Conservation (phyloP, 2,113 vertebrate species). For the Holacanthus passer region DNA sequence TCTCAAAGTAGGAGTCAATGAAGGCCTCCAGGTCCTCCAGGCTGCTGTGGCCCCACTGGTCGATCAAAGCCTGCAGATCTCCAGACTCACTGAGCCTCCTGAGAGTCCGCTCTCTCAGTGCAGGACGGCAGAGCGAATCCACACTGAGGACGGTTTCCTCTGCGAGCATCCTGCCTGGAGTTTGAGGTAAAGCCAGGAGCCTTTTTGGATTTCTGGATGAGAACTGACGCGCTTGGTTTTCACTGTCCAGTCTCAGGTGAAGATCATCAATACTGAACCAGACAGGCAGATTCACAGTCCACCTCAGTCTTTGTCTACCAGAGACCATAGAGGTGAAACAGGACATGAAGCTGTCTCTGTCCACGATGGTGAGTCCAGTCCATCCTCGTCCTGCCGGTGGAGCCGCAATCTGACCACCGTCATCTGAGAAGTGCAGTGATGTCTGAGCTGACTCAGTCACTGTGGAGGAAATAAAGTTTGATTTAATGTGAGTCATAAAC, state of each 20-base stretch:
- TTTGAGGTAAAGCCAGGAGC: conserved; percentile 38
- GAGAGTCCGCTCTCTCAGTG: conserved; percentile 55
- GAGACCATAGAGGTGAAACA: conserved; percentile 11
- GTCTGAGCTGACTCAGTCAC: conserved; percentile 17
- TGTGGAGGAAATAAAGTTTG: conserved; percentile 48
- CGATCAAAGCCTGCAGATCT: conserved; percentile 69
- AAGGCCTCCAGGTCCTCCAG: conserved; percentile 82
- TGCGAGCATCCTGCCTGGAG: not conserved
- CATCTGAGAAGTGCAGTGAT: not conserved
- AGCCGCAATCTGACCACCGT: conserved; percentile 20
- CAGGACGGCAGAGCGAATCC: conserved; percentile 39
- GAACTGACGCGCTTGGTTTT: not conserved
- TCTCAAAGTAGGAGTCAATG: conserved; percentile 79
- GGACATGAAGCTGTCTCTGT: conserved; percentile 18
- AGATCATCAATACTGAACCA: not conserved
- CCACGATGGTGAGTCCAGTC: not conserved
- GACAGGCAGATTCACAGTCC: conserved; percentile 35
- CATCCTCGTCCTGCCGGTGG: not conserved
- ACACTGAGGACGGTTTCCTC: conserved; percentile 17
- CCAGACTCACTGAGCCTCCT: conserved; percentile 45
- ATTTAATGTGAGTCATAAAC: conserved; percentile 14
- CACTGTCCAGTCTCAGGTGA: not conserved
- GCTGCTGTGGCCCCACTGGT: conserved; percentile 75
- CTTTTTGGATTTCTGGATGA: conserved; percentile 1
- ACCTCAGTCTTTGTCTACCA: conserved; percentile 25